These are phyloP conservation scores for Sialia sialis DNA, from an alignment of 2,113 vertebrate species.

Conservation along the genomic window DNA sequence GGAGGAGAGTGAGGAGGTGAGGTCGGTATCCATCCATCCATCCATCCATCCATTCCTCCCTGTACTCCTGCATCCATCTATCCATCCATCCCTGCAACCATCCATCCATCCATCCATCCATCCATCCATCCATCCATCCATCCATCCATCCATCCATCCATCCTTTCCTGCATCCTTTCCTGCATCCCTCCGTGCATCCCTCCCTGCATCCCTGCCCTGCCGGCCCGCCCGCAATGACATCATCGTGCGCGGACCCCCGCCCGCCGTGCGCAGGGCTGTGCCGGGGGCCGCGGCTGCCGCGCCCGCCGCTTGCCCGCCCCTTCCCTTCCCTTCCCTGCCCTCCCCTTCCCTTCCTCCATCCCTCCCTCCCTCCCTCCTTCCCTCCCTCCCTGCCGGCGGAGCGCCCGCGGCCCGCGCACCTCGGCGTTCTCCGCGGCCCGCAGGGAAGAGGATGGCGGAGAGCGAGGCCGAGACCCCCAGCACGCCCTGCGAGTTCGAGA, in stretches of 20 bases:
- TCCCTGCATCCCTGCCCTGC: too few relatives aligned
- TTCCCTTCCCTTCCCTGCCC: too few relatives aligned
- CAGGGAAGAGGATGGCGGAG: constrained; percentile 85
- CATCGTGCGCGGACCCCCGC: too few relatives aligned
- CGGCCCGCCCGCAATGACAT: too few relatives aligned
- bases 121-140: background rate
- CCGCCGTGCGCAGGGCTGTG: too few relatives aligned
- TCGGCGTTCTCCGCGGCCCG: background rate
- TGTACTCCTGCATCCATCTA: background rate
- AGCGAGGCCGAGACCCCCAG: constrained; percentile 95
- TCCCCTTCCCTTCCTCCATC: background rate
- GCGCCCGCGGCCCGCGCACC: background rate
- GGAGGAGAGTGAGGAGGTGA: background rate
- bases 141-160: background rate
- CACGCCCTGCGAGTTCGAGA: constrained; percentile 96
- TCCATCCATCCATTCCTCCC: too few relatives aligned
- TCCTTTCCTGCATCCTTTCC: too few relatives aligned
- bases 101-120: background rate
- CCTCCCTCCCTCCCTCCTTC: background rate
- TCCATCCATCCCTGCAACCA: background rate
- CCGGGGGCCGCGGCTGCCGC: too few relatives aligned
- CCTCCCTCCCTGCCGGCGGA: background rate
- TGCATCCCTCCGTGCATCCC: too few relatives aligned
- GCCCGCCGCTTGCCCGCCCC: too few relatives aligned
- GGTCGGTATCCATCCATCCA: too few relatives aligned